Evolutionary conservation across 1,140 invertebrate genomes (phyloP).

Genomic region (fruit fly (Drosophila melanogaster)): Release_6_plus_ISO1_MT NT_037436.4:1544001-1544500

Average conservation of each 20-base stretch:
- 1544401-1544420: conserved; percentile 59
- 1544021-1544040: conserved; percentile 96
- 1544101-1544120: conserved; percentile 6
- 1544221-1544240: conserved; percentile 31
- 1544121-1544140: conserved; percentile 63
- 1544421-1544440: conserved; percentile 66
- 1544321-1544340: conserved; percentile 67
- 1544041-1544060: conserved; percentile 97
- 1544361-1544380: conserved; percentile 3
- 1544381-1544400: conserved; percentile 70
- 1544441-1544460: conserved; percentile 62
- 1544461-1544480: conserved; percentile 63
- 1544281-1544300: conserved; percentile 39
- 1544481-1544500: conserved; percentile 70
- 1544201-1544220: conserved; percentile 72
- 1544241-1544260: conserved; percentile 30
- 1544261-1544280: conserved; percentile 36
- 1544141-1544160: conserved; percentile 81
- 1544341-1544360: conserved; percentile 17
- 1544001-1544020: conserved; percentile 96
- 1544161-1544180: conserved; percentile 76
- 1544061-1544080: conserved; percentile 85
- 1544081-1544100: neutral
- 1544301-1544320: conserved; percentile 39
- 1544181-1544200: conserved; percentile 67